Conservation (phyloP, 1,140 invertebrate species). For the Drosophila dunni region DNA sequence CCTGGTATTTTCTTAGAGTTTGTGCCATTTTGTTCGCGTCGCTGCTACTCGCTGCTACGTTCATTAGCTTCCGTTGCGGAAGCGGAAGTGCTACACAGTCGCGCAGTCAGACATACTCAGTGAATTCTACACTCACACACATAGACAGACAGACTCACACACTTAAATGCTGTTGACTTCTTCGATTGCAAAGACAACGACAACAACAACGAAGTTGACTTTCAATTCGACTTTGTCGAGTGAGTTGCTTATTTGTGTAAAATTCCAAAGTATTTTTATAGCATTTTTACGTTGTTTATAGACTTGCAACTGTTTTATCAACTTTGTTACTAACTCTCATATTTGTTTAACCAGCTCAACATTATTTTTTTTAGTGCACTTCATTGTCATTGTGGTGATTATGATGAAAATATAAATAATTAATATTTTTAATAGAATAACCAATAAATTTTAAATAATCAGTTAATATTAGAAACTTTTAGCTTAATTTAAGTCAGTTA, state of each 20-base stretch:
- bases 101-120: conserved; percentile 66
- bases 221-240: conserved; percentile 36
- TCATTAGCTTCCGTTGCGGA: conserved; percentile 70
- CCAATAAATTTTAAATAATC: too few relatives aligned
- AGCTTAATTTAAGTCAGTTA: too few relatives aligned
- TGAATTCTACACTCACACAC: conserved; percentile 32
- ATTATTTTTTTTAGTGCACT: neutral
- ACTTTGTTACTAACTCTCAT: conserved; percentile 13
- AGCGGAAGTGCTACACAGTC: conserved; percentile 68
- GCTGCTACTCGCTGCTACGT: conserved; percentile 52
- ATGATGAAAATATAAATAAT: too few relatives aligned
- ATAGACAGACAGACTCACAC: conserved; percentile 7
- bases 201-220: conserved; percentile 31
- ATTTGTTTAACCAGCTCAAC: neutral
- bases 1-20: conserved; percentile 56
- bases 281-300: conserved; percentile 47
- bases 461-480: too few relatives aligned
- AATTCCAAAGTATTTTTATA: conserved; percentile 52
- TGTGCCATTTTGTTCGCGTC: conserved; percentile 45
- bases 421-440: too few relatives aligned
- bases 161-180: conserved; percentile 15
- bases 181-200: conserved; percentile 43
- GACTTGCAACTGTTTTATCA: conserved; percentile 21
- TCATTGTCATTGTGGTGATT: too few relatives aligned
- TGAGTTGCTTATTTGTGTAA: conserved; percentile 47